Evolutionary conservation across 2,113 vertebrate genomes (phyloP), one percentile per base, ranked within the genome.

Genomic region (Bufo bufo): DNA sequence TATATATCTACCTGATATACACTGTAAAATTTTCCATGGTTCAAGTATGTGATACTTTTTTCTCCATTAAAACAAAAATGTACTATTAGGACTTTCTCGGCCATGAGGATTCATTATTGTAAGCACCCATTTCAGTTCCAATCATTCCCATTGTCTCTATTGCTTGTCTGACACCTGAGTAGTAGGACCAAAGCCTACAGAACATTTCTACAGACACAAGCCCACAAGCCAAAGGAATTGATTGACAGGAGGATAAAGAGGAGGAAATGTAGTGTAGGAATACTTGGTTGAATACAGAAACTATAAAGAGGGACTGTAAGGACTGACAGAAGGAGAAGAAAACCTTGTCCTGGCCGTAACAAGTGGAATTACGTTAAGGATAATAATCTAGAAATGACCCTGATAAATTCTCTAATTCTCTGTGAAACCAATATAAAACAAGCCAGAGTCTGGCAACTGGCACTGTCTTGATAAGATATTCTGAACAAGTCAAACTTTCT

Each of bases 361-460:
- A 16, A 75, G 47, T 20, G 17, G 17, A n/a, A 54, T 56, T 43
- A 45, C 72, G 20, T 45, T 49, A 13, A 85, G 23, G 19, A 33
- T 12, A 56, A 85, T 13, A 59, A 49, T 61, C 23, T 54, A n/a
- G 5, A 80, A 80, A 56, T 61, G 56, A 43, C 33, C 58, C 59
- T 61, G 8, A 63, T 52, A 77, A 19, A 20, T 77, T 77, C 2
- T 50, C 49, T 47, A n/a, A 59, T 63, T 91, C 77, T 91, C 92
- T 93, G 92, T 94, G 91, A 95, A 93, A 91, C 91, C 89, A 93
- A 90, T 94, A 90, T 93, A 91, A 83, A 93, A 90, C 8, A 93
- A 91, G 90, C 90, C 93, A 89, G 90, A 89, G 90, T 91, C 92
- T 94, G 94, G 93, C 94, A 94, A 93, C 92, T 94, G 94, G 92